Percentiles rank a stretch among this genome's conserved stretches.
These are phyloP conservation scores for Phoebastria nigripes DNA, from an alignment of 2,797 vertebrate genomes.

Conservation along the genomic window DNA sequence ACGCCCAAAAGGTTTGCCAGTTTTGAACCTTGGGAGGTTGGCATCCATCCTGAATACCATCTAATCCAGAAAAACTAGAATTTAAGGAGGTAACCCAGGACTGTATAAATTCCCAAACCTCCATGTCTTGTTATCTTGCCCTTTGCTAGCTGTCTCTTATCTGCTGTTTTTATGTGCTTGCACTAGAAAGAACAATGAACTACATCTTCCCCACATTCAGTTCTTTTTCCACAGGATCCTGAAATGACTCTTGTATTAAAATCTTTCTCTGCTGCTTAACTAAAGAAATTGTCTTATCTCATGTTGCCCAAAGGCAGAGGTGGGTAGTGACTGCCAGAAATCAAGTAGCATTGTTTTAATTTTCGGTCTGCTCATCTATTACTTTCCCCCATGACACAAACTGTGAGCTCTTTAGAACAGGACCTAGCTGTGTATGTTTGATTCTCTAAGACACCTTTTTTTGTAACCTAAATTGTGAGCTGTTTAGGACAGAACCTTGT, in stretches of 20 bases:
- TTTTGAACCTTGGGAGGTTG: background rate
- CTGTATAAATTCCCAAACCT: background rate
- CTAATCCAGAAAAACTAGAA: background rate
- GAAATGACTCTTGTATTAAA: background rate
- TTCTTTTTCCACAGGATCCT: background rate
- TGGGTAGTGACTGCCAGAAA: background rate
- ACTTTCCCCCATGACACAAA: background rate
- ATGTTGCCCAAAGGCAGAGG: background rate
- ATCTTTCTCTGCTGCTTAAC: background rate
- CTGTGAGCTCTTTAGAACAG: background rate
- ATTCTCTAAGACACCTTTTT: background rate
- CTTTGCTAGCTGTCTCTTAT: background rate
- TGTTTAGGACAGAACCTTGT: background rate
- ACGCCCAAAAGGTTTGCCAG: constrained; percentile 3
- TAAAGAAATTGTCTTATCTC: background rate
- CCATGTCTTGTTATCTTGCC: background rate
- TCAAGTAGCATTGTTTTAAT: background rate
- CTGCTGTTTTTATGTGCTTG: background rate
- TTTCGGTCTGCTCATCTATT: background rate
- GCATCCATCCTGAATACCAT: background rate
- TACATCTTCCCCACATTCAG: background rate
- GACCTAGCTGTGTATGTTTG: background rate
- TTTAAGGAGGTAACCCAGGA: background rate
- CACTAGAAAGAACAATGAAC: background rate
- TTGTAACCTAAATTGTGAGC: background rate